Evolutionary conservation across 2,113 vertebrate species (phyloP), one percentile per base, ranked within the genome.

Genomic region (Chitala chitala): DNA sequence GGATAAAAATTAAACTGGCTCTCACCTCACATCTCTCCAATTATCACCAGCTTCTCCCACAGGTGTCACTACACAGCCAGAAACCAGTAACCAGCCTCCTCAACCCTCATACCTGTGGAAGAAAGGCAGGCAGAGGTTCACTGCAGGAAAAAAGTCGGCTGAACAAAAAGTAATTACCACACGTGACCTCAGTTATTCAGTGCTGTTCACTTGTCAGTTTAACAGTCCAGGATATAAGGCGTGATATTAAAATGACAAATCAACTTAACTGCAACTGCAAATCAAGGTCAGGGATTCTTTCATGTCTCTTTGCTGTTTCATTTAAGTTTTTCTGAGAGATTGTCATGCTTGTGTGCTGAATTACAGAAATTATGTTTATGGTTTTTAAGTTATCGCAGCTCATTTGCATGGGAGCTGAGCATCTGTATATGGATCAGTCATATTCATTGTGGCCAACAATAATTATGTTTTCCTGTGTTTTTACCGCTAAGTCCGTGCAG

Each of bases 1-100:
- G 70, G 42, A 73, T 68, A 68, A 26, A 68, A 64, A 73, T 73
- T 64, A 73, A 73, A 64, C 72, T 73, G 72, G 72, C 42, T 73
- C 72, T 73, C 72, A 73, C 72, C 56, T 63, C 44, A 31, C 72
- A 51, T 58, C 72, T 64, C 31, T 50, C 26, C 72, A 73, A 73
- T 73, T 73, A 73, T 58, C 72, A 53, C 72, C 29, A 22, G 24
- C 55, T 42, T 42, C n/a, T 50, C 44, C 46, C 46, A 9, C 0
- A 63, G 20, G 20, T 15, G 0, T 12, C 24, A 22, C 0, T 42
- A 59, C 40, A 9, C 71, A 73, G 24, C 40, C 54, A 8, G 7
- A 15, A 17, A 29, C 36, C 33, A 55, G 36, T 61, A 42, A 73
- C 56, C 71, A 20, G 6, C n/a, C n/a, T n/a, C n/a, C n/a, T n/a